Evolutionary conservation across 2,797 vertebrate genomes (phyloP).

Genomic region (Phrynocephalus forsythii): DNA sequence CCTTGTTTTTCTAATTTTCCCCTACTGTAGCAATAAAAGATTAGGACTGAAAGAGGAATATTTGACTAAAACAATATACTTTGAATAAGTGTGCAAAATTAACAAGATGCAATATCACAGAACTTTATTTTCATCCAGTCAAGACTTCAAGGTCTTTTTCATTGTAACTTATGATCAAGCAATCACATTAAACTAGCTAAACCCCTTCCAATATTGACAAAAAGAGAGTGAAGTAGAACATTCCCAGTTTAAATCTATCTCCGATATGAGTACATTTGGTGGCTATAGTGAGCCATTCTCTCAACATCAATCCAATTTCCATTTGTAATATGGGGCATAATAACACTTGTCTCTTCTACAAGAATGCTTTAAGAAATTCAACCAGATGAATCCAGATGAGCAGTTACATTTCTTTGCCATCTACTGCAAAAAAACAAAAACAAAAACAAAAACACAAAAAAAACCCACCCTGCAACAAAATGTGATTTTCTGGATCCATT

Average conservation of each 20-base stretch:
- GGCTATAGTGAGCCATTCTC: background rate
- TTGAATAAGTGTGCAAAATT: constrained; percentile 32
- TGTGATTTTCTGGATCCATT: too few species aligned
- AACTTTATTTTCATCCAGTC: constrained; percentile 12
- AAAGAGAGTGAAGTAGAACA: too few species aligned
- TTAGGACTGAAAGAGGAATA: constrained; percentile 13
- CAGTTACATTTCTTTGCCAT: too few species aligned
- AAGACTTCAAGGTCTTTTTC: background rate
- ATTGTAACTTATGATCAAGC: too few species aligned
- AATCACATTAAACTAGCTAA: background rate
- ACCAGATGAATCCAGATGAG: too few species aligned
- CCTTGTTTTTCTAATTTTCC: constrained; percentile 43
- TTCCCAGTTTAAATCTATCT: background rate
- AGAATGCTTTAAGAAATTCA: too few species aligned
- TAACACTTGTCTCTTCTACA: background rate
- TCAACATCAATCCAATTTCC: too few species aligned
- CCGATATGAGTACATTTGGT: too few species aligned
- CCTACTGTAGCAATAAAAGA: background rate
- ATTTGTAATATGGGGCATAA: background rate
- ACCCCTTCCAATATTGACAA: background rate
- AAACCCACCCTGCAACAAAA: too few species aligned
- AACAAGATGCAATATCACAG: constrained; percentile 20
- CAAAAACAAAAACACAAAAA: too few species aligned
- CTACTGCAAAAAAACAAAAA: too few species aligned
- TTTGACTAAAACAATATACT: constrained; percentile 43